Evolutionary conservation across 2,113 vertebrate genomes (phyloP), one percentile per base, ranked within the genome.

Genomic region (Beaufortia kweichowensis): DNA sequence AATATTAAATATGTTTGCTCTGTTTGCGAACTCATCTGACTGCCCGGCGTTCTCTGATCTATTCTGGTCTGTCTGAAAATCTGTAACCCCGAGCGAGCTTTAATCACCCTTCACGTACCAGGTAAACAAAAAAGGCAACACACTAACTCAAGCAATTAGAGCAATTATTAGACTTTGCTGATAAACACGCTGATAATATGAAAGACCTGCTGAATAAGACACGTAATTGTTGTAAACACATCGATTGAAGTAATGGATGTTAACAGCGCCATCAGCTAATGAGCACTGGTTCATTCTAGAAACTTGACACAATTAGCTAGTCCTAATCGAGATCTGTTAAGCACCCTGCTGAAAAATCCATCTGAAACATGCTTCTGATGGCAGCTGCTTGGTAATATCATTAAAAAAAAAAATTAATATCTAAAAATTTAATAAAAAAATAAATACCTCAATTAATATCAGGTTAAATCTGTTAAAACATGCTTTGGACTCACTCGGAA

Each of bases 401-500:
- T n/a, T n/a, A n/a, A n/a, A n/a, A n/a, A n/a, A n/a, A n/a, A n/a
- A n/a, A n/a, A n/a, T n/a, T n/a, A n/a, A n/a, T n/a, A n/a, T n/a
- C n/a, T n/a, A n/a, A n/a, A n/a, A n/a, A n/a, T n/a, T n/a, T n/a
- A n/a, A n/a, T n/a, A n/a, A n/a, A n/a, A n/a, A n/a, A n/a, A n/a
- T n/a, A n/a, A n/a, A n/a, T n/a, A n/a, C n/a, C n/a, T n/a, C n/a
- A n/a, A n/a, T n/a, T n/a, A n/a, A n/a, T n/a, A n/a, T n/a, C 35
- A 11, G 35, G 9, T 4, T 11, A 39, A 10, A 39, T 39, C 35
- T 39, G 11, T 46, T 46, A 21, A 62, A 43, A 56, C 0, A 71
- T 21, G 39, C 8, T 41, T 26, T 4, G 55, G 63, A 24, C 97
- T 95, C 92, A 99, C 97, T 99, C 97, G 17, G 95, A 95, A 1